A percentile compares a stretch with the other conserved stretches of the same genome.
Evolutionary conservation across 2,888 invertebrate genomes (phyloP).

Genomic region (Apodemia hepburni): DNA sequence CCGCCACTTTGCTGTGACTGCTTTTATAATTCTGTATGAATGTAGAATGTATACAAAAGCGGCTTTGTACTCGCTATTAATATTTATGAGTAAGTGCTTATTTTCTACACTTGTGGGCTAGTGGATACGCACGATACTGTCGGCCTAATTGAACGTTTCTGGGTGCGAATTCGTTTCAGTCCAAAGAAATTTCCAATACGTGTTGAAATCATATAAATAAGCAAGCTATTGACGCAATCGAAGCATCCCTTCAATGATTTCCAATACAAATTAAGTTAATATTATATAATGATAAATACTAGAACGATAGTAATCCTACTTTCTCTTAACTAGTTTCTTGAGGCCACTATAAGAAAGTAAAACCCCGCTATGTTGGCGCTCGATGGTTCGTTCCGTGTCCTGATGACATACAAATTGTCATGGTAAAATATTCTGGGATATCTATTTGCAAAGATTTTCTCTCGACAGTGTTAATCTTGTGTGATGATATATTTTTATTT

Average conservation of each 20-base stretch:
- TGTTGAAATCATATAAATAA: constrained; percentile 14
- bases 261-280: constrained; percentile 35
- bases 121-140: constrained; percentile 72
- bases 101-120: constrained; percentile 72
- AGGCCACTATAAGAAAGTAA: constrained; percentile 77
- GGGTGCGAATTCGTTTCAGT: constrained; percentile 68
- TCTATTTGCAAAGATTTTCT: not conserved
- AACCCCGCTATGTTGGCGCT: constrained; percentile 74
- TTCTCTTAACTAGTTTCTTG: constrained; percentile 77
- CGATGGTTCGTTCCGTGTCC: constrained; percentile 61
- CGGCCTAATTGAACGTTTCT: constrained; percentile 68
- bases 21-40: constrained; percentile 75
- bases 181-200: constrained; percentile 31
- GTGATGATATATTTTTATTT: too few relatives aligned
- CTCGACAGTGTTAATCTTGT: too few relatives aligned
- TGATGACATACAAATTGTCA: constrained; percentile 73
- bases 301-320: constrained; percentile 71
- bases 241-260: constrained; percentile 14
- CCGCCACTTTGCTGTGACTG: constrained; percentile 74
- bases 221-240: constrained; percentile 13
- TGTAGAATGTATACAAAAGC: constrained; percentile 69
- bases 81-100: constrained; percentile 75
- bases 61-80: constrained; percentile 70
- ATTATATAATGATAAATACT: constrained; percentile 66
- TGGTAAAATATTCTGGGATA: constrained; percentile 64